Evolutionary conservation across 2,113 vertebrate genomes (phyloP).

Genomic region (Coracopsis vasa): DNA sequence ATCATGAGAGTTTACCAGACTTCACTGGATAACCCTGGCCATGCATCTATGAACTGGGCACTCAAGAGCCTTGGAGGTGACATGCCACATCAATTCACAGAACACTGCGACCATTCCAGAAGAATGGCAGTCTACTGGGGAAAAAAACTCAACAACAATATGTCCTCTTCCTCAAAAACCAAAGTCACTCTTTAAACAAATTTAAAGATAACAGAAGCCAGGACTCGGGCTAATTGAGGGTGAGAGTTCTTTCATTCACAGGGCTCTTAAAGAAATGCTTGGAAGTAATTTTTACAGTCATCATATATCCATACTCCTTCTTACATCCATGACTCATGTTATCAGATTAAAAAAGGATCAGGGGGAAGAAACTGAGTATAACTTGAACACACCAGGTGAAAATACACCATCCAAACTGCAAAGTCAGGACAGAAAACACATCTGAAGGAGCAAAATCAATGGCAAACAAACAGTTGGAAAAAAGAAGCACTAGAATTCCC

Average conservation of each 20-base stretch:
- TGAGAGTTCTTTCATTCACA: background rate
- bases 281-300: background rate
- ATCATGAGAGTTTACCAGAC: background rate
- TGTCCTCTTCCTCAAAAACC: background rate
- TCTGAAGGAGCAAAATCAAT: background rate
- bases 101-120: background rate
- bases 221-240: background rate
- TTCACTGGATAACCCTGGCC: background rate
- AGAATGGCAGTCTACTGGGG: background rate
- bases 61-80: background rate
- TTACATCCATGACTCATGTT: background rate
- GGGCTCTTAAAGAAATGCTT: background rate
- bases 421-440: background rate
- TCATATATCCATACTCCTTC: background rate
- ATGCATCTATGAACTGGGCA: background rate
- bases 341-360: background rate
- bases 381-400: background rate
- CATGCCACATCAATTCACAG: background rate
- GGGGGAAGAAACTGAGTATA: background rate
- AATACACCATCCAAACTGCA: background rate
- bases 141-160: rapidly evolving
- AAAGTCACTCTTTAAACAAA: background rate
- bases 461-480: background rate
- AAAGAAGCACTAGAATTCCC: background rate
- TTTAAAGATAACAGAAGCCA: background rate